Base-by-base conservation (phyloP, 2,888 invertebrate genomes). In the Altica lythri region DNA sequence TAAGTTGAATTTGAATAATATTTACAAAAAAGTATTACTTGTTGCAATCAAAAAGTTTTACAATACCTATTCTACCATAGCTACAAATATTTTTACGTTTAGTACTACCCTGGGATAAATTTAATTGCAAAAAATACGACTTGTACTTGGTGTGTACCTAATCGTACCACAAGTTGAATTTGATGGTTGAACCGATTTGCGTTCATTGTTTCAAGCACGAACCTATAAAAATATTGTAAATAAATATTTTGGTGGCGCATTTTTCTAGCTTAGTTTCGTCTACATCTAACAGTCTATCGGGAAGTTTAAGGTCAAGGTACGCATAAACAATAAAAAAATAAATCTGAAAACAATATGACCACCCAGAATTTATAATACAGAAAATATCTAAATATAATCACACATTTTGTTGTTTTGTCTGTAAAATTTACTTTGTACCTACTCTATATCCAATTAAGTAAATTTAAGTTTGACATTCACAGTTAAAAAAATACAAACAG, bases 51-150 rank as follows among this genome's bases (percentile, higher is more conserved):
- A 29, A 2, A 29, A 29, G 29, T 10, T 16, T 16, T 46, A 46
- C 12, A 34, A 32, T 30, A 32, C 30, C 10, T 12, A 25, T 2
- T n/a, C n/a, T n/a, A n/a, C n/a, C n/a, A n/a, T n/a, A n/a, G n/a
- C n/a, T n/a, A n/a, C n/a, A n/a, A n/a, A n/a, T n/a, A n/a, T n/a
- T n/a, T n/a, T n/a, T n/a, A n/a, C n/a, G n/a, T n/a, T 48, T n/a
- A 44, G 13, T 52, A 45, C 52, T 16, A 30, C 14, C 37, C 52
- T 45, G 52, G 9, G 4, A 8, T 27, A 59, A 60, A 60, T 64
- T 65, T 62, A 64, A 66, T 66, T 62, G 55, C 57, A 46, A 60
- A 60, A 54, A 57, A 62, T 63, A 63, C 52, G 55, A 46, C 48
- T 54, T 59, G 62, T 62, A 59, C 60, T 61, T 60, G 58, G 60